phyloP scores from a whole-genome alignment of 2,113 vertebrate species.

The Mionectes macconnelli region DNA sequence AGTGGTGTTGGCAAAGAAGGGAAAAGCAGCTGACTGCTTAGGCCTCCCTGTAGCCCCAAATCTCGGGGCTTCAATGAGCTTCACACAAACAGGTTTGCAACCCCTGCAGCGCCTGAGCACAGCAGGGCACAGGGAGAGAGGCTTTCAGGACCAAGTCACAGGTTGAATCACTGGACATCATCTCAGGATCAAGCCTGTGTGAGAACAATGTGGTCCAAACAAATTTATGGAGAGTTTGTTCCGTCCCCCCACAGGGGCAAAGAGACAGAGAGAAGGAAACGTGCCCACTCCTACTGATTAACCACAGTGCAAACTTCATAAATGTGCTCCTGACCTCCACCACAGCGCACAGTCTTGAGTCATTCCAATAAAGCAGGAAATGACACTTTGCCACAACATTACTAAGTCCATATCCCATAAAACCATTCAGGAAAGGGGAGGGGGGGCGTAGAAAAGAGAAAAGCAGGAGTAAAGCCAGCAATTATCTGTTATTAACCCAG shows the following conservation, averaged over 20 bases:
- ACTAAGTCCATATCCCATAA: constrained; percentile 68
- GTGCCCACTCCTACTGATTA: constrained; percentile 60
- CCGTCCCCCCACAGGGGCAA: not conserved
- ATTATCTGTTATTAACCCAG: constrained; percentile 58
- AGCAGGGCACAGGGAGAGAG: not conserved
- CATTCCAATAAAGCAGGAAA: constrained; percentile 67
- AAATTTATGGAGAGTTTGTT: not conserved
- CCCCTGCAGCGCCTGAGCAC: not conserved
- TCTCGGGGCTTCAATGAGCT: not conserved
- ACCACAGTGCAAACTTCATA: constrained; percentile 70
- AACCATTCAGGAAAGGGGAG: constrained; percentile 2
- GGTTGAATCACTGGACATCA: not conserved
- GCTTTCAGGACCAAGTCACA: not conserved
- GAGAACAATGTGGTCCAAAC: not conserved
- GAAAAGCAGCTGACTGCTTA: not conserved
- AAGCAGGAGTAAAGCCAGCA: constrained; percentile 38
- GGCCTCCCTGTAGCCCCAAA: not conserved
- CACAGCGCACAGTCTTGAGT: constrained; percentile 9
- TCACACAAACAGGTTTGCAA: not conserved
- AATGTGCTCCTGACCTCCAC: constrained; percentile 58
- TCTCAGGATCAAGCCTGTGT: not conserved
- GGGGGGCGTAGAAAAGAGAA: not conserved
- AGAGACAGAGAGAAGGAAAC: constrained; percentile 3
- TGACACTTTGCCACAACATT: constrained; percentile 67
- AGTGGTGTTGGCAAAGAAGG: not conserved